These are phyloP conservation scores for Cephus pygmeus DNA, from an alignment of 2,888 invertebrate genomes.

Conservation along the genomic window DNA sequence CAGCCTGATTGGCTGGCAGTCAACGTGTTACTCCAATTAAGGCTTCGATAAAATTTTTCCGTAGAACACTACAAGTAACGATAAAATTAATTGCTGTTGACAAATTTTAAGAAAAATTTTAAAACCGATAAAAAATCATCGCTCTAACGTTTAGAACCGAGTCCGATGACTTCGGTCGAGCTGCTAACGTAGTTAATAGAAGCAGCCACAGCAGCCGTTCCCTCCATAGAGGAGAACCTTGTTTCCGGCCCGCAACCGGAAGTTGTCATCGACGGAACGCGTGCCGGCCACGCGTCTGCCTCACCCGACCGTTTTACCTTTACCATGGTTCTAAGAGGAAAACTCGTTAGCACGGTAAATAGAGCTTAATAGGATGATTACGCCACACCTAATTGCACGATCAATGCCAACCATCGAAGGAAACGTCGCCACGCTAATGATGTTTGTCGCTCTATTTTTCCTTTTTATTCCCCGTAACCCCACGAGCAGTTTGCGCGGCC, in stretches of 20 bases:
- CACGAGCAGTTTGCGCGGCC: background rate
- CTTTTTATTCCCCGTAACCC: background rate
- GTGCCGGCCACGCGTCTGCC: conserved; percentile 56
- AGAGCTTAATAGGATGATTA: conserved; percentile 45
- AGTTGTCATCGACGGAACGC: conserved; percentile 51
- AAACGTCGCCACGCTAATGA: background rate
- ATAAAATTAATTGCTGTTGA: no score
- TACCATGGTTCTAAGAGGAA: conserved; percentile 3
- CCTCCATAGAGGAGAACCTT: conserved; percentile 23
- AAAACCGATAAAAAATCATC: no score
- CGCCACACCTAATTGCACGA: conserved; percentile 35
- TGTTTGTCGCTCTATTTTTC: background rate
- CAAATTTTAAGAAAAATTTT: no score
- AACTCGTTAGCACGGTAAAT: conserved; percentile 28
- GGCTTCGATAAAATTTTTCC: no score
- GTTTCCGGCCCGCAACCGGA: conserved; percentile 47
- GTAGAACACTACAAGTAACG: no score
- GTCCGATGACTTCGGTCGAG: background rate
- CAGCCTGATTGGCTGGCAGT: no score
- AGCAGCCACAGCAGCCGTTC: background rate
- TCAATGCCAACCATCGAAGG: conserved; percentile 23
- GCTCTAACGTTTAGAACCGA: no score
- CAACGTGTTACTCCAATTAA: no score
- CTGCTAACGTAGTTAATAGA: background rate
- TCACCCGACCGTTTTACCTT: conserved; percentile 22